phyloP scores from a whole-genome alignment of 2,888 invertebrate genomes.

The Embidobia sp. region DNA sequence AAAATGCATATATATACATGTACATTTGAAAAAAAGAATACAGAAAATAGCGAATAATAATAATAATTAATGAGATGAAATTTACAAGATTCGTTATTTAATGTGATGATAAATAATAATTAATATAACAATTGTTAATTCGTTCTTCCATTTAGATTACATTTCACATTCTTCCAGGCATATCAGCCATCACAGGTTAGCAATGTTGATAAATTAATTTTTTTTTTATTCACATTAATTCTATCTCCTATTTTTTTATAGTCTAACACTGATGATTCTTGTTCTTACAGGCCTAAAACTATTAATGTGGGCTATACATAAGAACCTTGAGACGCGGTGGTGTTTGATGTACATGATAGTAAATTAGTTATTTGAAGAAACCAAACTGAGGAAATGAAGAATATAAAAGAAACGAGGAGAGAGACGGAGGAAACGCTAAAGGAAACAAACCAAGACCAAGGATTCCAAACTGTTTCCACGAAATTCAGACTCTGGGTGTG shows the following conservation, averaged over 20 bases:
- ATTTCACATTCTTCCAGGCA: too few relatives aligned
- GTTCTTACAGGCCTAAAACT: conserved; percentile 28
- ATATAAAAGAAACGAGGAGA: conserved; percentile 39
- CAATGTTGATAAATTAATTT: conserved; percentile 3
- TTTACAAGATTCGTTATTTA: too few relatives aligned
- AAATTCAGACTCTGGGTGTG: conserved; percentile 12
- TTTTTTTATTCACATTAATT: not conserved
- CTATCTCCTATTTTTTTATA: conserved; percentile 7
- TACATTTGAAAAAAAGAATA: too few relatives aligned
- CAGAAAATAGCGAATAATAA: too few relatives aligned
- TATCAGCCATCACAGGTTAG: too few relatives aligned
- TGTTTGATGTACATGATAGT: conserved; percentile 61
- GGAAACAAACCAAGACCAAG: conserved; percentile 39
- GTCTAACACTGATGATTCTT: conserved; percentile 13
- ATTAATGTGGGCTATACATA: conserved; percentile 32
- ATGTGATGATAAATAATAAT: too few relatives aligned
- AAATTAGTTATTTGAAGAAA: conserved; percentile 60
- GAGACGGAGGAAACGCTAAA: conserved; percentile 31
- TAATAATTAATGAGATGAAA: too few relatives aligned
- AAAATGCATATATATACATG: too few relatives aligned
- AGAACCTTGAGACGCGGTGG: conserved; percentile 53
- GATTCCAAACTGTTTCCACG: conserved; percentile 18
- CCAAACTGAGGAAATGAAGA: conserved; percentile 50
- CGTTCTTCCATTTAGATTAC: too few relatives aligned
- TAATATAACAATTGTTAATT: too few relatives aligned